These are phyloP conservation scores for Sebastes cheni DNA, from an alignment of 2,797 vertebrate genomes.

Conservation along the genomic window DNA sequence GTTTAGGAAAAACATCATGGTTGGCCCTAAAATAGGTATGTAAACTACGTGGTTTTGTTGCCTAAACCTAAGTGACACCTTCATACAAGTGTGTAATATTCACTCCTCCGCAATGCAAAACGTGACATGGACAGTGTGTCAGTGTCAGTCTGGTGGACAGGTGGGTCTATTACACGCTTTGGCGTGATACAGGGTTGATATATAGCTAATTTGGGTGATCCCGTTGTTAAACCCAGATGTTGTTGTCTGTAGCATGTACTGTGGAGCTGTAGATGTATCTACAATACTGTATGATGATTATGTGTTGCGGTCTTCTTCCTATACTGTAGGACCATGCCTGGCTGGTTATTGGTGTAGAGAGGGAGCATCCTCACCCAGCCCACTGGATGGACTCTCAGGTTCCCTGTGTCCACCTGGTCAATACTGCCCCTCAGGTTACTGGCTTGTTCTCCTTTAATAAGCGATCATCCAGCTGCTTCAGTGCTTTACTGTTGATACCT, in stretches of 20 bases:
- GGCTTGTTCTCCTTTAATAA: not conserved
- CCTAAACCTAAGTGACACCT: no score
- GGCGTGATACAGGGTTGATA: no score
- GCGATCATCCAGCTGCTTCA: conserved; percentile 1
- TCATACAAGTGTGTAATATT: no score
- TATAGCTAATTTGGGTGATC: not conserved
- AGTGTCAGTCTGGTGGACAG: no score
- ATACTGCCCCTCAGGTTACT: conserved; percentile 86
- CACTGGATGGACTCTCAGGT: conserved; percentile 81
- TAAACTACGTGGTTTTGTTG: no score
- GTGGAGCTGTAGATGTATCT: not conserved
- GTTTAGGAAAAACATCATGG: no score
- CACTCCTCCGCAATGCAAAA: no score
- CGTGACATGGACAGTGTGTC: no score
- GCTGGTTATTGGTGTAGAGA: conserved; percentile 90
- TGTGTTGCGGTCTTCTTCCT: conserved; percentile 6
- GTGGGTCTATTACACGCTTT: no score
- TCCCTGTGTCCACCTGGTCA: conserved; percentile 86
- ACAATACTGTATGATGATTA: not conserved
- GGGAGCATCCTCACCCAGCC: conserved; percentile 80
- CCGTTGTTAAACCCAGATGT: not conserved
- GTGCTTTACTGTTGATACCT: not conserved
- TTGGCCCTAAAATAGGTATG: no score
- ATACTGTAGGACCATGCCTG: conserved; percentile 82
- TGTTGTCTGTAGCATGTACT: not conserved